Conservation (phyloP, 2,888 invertebrate genomes). For the Callimorpha dominula region DNA sequence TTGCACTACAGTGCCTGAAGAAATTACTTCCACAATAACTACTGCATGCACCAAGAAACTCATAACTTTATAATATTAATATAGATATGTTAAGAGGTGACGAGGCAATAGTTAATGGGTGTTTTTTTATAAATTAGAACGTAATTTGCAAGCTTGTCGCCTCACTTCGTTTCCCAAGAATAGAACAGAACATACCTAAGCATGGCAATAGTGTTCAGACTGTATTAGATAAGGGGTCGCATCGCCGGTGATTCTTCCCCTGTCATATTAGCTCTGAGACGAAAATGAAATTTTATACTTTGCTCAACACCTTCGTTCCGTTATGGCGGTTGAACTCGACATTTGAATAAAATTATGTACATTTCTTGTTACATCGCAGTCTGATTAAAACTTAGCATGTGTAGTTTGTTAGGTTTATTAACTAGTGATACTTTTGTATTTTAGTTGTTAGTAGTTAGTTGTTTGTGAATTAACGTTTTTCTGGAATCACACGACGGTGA, state of each 20-base stretch:
- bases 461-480: too few relatives aligned
- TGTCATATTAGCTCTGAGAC: slow-evolving; percentile 57
- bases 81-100: too few relatives aligned
- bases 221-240: slow-evolving; percentile 47
- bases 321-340: slow-evolving; percentile 27
- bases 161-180: slow-evolving; percentile 15
- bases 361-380: slow-evolving; percentile 7
- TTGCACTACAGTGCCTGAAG: too few relatives aligned
- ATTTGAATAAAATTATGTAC: slow-evolving; percentile 28
- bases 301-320: slow-evolving; percentile 26
- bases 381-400: not conserved
- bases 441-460: too few relatives aligned
- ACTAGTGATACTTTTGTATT: not conserved
- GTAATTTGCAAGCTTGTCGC: not conserved
- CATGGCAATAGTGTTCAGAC: slow-evolving; percentile 29
- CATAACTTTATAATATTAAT: too few relatives aligned
- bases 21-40: too few relatives aligned
- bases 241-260: slow-evolving; percentile 50
- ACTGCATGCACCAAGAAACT: too few relatives aligned
- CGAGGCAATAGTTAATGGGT: too few relatives aligned
- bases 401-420: not conserved
- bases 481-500: not conserved
- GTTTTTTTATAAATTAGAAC: not conserved
- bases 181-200: slow-evolving; percentile 23
- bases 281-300: slow-evolving; percentile 61